A percentile compares a stretch with the other conserved stretches of the same genome.
Conservation (phyloP, 1,140 invertebrate genomes). For the Drusus annulatus region DNA sequence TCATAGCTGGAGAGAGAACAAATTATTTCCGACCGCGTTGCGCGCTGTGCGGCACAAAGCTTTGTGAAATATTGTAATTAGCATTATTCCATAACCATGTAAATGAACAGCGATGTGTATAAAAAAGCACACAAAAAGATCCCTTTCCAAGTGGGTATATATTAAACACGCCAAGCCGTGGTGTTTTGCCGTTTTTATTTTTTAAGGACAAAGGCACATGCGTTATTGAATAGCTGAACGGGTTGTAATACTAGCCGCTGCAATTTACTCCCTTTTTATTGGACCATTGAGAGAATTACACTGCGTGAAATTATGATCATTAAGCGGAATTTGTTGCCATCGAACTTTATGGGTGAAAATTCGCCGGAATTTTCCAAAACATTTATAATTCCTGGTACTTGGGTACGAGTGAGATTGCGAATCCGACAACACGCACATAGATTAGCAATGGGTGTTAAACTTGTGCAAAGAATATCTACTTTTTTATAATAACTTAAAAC, state of each 20-base stretch:
- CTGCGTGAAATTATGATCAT: conserved; percentile 1
- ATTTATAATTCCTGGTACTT: too few relatives aligned
- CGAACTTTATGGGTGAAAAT: not conserved
- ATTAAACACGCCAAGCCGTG: conserved; percentile 40
- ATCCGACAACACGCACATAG: too few relatives aligned
- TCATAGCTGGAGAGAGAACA: conserved; percentile 1
- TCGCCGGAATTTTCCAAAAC: too few relatives aligned
- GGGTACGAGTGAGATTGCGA: too few relatives aligned
- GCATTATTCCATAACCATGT: conserved; percentile 58
- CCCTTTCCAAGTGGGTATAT: conserved; percentile 5
- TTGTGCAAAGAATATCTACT: too few relatives aligned
- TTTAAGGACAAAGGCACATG: conserved; percentile 30
- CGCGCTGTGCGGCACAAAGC: conserved; percentile 46
- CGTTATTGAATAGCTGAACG: conserved; percentile 32
- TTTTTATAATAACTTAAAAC: too few relatives aligned
- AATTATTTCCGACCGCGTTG: conserved; percentile 14
- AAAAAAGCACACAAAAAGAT: conserved; percentile 26
- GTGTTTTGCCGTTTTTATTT: conserved; percentile 47
- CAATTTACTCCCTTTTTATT: conserved; percentile 40
- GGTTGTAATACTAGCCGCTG: not conserved
- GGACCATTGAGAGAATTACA: conserved; percentile 20
- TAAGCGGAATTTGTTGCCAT: not conserved
- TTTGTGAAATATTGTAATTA: conserved; percentile 59
- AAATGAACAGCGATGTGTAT: conserved; percentile 46
- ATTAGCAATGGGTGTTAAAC: too few relatives aligned